Conservation (phyloP, 2,113 vertebrate species). For the Balaeniceps rex region DNA sequence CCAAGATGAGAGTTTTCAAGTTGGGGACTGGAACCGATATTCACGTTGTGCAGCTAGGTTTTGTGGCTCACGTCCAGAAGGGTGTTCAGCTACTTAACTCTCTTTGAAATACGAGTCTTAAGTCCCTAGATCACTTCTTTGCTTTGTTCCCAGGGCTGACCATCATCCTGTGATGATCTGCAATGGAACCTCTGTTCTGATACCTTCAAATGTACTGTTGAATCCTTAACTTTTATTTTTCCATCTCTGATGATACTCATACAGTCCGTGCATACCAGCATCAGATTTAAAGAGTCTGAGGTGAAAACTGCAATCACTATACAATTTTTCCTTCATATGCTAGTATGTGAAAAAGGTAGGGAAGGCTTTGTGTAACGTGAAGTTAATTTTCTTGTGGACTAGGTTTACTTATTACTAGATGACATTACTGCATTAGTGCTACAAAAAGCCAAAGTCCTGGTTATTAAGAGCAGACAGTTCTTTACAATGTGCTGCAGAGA, state of each 20-base stretch:
- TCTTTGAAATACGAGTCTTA: background rate
- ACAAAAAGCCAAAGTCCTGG: constrained; percentile 1
- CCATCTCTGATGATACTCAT: background rate
- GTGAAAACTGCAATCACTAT: background rate
- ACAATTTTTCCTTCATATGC: background rate
- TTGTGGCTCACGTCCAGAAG: background rate
- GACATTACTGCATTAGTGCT: background rate
- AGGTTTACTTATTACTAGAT: background rate
- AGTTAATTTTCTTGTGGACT: constrained; percentile 17
- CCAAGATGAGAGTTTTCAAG: background rate
- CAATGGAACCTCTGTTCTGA: background rate
- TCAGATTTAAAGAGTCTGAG: background rate
- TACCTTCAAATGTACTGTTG: background rate
- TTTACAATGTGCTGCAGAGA: background rate
- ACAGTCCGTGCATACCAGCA: background rate
- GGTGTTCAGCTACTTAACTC: background rate
- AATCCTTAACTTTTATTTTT: background rate
- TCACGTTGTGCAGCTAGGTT: background rate
- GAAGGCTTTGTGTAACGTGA: constrained; percentile 11
- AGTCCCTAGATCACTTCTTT: background rate
- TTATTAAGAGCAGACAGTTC: constrained; percentile 46
- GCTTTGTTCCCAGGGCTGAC: background rate
- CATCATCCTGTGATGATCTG: background rate
- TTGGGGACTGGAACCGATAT: background rate
- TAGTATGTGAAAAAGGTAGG: background rate